Base-by-base conservation (phyloP, 1,140 invertebrate genomes). In the Halictus rubicundus region DNA sequence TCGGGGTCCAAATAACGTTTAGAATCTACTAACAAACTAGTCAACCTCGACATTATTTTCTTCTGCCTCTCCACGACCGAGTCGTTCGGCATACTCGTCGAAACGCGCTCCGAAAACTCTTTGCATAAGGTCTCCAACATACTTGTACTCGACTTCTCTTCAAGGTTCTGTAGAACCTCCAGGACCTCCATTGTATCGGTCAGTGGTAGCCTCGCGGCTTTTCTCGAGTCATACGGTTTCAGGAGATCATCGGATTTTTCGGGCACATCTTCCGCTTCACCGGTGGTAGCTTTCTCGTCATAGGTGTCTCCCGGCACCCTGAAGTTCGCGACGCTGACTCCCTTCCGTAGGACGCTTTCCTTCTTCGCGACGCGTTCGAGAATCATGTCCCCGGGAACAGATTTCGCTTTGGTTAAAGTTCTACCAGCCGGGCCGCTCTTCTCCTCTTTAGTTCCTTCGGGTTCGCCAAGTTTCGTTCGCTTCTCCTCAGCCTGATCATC, bases 11-110 rank as follows among this genome's bases (percentile, higher is more conserved):
- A 83, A 77, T 91, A 92, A 61, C 65, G 79, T 65, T 80, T 91
- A 12, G 90, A 92, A 27, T 92, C 88, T 3, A 82, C 74, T 21
- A 92, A 80, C 49, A 90, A 79, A 69, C 90, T 85, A 16, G 91
- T 82, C 65, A 92, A 83, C 68, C 86, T 88, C 14, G 77, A 77
- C 25, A 79, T 81, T 65, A 87, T 54, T 68, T 84, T 85, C 5
- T 78, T 85, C n/a, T 75, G 75, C 19, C 64, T 82, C 9, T 69
- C 70, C 8, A 10, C 9, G 23, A 61, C 63, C 5, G 64, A 16
- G 4, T 83, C 16, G 46, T 81, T 82, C 10, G 63, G 23, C 12
- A 21, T 37, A 64, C 61, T 46, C 14, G 81, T 63, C 7, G 76
- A 64, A 8, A 90, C 12, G 25, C 79, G 82, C 54, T 85, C 80